These are phyloP conservation scores for Blastomussa wellsi DNA, from an alignment of 92 coral and sea anemone species.

Conservation along the genomic window DNA sequence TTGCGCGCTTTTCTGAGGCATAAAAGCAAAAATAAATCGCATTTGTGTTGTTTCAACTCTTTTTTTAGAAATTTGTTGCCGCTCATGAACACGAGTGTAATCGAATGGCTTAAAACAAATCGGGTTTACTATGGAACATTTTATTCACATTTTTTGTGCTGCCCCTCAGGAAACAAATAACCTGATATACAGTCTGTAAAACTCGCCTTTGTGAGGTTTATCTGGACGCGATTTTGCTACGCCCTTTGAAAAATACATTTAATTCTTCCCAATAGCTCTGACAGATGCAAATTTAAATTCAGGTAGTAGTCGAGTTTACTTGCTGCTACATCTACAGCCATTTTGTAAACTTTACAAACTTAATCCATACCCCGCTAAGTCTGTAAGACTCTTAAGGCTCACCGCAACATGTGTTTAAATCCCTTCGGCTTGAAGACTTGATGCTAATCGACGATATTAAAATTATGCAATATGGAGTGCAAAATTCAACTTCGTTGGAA, in stretches of 20 bases:
- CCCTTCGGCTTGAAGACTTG: background rate
- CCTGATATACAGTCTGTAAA: background rate
- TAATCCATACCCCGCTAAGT: background rate
- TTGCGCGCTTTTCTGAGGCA: background rate
- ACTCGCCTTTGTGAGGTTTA: background rate
- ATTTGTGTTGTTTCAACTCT: background rate
- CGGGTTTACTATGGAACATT: background rate
- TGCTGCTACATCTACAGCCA: background rate
- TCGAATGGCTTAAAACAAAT: background rate
- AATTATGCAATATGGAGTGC: constrained; percentile 26
- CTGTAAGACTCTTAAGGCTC: background rate
- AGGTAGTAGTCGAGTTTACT: background rate
- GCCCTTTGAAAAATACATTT: background rate
- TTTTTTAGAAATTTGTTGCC: background rate
- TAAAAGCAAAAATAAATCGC: constrained; percentile 5
- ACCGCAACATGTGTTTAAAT: background rate
- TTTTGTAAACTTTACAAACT: background rate
- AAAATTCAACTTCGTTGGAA: constrained; percentile 5
- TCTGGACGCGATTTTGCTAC: background rate
- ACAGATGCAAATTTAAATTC: background rate
- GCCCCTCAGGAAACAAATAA: background rate
- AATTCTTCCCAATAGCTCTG: background rate
- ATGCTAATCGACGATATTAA: background rate
- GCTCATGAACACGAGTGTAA: background rate
- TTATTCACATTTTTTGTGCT: background rate